A percentile compares a stretch with the other conserved stretches of the same genome.
Conservation (phyloP, 2,113 vertebrate genomes). For the Platichthys flesus region DNA sequence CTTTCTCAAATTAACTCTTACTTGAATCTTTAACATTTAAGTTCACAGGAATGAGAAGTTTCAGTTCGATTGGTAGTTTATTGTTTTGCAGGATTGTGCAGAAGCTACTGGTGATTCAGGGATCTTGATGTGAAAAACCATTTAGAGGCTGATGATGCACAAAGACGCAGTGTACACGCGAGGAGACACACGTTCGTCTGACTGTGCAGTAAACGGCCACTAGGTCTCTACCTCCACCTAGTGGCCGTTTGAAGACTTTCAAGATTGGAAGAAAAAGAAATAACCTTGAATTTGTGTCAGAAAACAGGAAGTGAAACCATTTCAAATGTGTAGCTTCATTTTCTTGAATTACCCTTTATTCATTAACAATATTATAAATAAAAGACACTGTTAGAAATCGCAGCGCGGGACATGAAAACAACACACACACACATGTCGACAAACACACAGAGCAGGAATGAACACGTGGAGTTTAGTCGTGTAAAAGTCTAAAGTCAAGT, state of each 20-base stretch:
- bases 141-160: too few species aligned
- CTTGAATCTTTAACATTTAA: too few species aligned
- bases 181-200: not conserved
- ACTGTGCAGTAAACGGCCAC: too few species aligned
- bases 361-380: slow-evolving; percentile 63
- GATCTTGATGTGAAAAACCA: too few species aligned
- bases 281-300: not conserved
- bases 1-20: not conserved
- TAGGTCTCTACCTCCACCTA: slow-evolving; percentile 64
- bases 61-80: too few species aligned
- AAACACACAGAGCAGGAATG: slow-evolving; percentile 17
- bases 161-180: not conserved
- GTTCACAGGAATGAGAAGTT: too few species aligned
- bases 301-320: not conserved
- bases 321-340: not conserved
- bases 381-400: slow-evolving; percentile 58
- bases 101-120: too few species aligned
- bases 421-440: slow-evolving; percentile 26
- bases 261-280: not conserved
- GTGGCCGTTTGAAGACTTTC: slow-evolving; percentile 52
- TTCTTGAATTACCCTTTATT: slow-evolving; percentile 67
- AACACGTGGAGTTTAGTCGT: slow-evolving; percentile 7
- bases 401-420: slow-evolving; percentile 30
- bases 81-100: too few species aligned
- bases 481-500: slow-evolving; percentile 19